These are phyloP conservation scores for Vanacampus margaritifer DNA, from an alignment of 2,113 vertebrate species.

Conservation along the genomic window DNA sequence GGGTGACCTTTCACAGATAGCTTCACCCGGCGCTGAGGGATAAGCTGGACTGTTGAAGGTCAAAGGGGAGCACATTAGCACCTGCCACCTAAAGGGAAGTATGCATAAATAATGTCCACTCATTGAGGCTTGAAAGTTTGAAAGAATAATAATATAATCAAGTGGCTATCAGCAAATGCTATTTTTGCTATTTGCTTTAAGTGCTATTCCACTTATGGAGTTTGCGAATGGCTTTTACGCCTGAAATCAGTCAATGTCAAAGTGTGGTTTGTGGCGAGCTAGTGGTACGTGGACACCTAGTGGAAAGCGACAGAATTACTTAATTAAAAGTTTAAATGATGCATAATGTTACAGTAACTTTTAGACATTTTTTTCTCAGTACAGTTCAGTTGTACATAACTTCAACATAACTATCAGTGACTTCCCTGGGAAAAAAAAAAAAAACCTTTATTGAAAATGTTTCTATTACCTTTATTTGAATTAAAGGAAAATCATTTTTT, in stretches of 20 bases:
- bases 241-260: too few species aligned
- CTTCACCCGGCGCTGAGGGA: slow-evolving; percentile 14
- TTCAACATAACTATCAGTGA: not conserved
- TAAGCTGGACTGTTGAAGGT: slow-evolving; percentile 36
- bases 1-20: slow-evolving; percentile 12
- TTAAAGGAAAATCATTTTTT: not conserved
- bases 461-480: not conserved
- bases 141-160: not conserved
- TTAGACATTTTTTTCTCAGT: too few species aligned
- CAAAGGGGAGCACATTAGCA: slow-evolving; percentile 19
- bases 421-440: too few species aligned
- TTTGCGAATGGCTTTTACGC: not conserved
- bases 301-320: too few species aligned
- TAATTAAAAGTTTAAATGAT: too few species aligned
- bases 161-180: not conserved
- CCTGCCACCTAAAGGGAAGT: not conserved
- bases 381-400: too few species aligned
- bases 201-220: not conserved
- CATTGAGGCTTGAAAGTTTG: not conserved
- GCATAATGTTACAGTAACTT: too few species aligned
- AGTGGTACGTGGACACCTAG: too few species aligned
- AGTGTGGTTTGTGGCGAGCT: too few species aligned
- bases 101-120: not conserved
- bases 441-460: not conserved
- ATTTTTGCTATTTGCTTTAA: too few species aligned